Conservation (phyloP, 2,888 invertebrate species). For the Sinelater perroti region DNA sequence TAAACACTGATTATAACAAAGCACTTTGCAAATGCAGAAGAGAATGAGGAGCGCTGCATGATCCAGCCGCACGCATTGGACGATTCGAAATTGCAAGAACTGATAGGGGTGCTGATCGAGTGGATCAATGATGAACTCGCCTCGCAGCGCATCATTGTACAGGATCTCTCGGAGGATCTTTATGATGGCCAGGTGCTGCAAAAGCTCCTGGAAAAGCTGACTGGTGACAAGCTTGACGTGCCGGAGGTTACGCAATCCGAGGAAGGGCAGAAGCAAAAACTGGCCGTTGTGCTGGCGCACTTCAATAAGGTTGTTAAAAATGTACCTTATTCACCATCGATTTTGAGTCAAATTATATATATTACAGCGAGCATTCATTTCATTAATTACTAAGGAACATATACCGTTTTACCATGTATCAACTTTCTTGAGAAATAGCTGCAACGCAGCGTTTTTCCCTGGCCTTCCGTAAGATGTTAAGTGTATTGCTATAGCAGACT, state of each 20-base stretch:
- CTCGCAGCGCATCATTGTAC: slow-evolving; percentile 94
- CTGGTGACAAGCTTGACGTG: slow-evolving; percentile 90
- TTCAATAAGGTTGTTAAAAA: slow-evolving; percentile 84
- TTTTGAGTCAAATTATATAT: neutral
- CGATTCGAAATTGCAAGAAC: slow-evolving; percentile 84
- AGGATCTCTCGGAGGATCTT: slow-evolving; percentile 94
- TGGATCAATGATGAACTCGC: slow-evolving; percentile 99
- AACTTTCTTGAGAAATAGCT: no score
- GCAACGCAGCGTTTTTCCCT: no score
- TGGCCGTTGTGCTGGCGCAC: slow-evolving; percentile 86
- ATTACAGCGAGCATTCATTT: neutral
- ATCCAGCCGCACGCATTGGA: slow-evolving; percentile 89
- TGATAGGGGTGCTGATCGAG: slow-evolving; percentile 88
- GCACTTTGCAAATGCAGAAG: no score
- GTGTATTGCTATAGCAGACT: no score
- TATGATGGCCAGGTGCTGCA: slow-evolving; percentile 94
- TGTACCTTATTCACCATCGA: no score
- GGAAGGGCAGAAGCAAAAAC: slow-evolving; percentile 95
- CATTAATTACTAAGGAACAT: neutral
- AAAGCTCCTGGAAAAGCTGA: slow-evolving; percentile 82
- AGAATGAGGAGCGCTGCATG: slow-evolving; percentile 96
- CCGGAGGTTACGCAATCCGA: slow-evolving; percentile 99
- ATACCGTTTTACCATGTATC: no score
- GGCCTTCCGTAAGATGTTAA: no score
- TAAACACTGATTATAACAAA: no score